Percentiles rank a stretch among this genome's conserved stretches.
Evolutionary conservation across 2,113 vertebrate species (phyloP).

Genomic region (Sander lucioperca): DNA sequence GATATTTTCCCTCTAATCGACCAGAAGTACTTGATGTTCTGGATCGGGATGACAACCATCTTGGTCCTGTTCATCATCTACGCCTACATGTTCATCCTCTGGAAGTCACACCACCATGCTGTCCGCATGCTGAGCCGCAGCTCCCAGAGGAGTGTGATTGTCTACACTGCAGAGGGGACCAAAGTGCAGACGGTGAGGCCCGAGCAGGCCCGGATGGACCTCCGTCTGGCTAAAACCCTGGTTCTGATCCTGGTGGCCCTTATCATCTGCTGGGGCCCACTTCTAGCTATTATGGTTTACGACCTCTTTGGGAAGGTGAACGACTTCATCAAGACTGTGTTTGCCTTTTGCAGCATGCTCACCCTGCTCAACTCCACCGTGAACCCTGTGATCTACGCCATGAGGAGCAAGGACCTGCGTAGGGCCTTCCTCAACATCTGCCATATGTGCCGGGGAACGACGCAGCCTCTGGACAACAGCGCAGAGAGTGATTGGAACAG

Average conservation of each 20-base stretch:
- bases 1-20: constrained; percentile 99
- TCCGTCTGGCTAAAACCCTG: constrained; percentile 96
- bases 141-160: constrained; percentile 95
- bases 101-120: constrained; percentile 97
- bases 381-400: constrained; percentile 98
- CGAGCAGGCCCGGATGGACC: constrained; percentile 97
- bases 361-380: constrained; percentile 97
- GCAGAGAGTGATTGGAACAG: constrained; percentile 95
- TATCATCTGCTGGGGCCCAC: constrained; percentile 98
- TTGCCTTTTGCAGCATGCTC: constrained; percentile 98
- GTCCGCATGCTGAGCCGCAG: constrained; percentile 97
- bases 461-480: constrained; percentile 93
- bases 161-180: constrained; percentile 92
- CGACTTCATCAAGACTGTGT: constrained; percentile 95
- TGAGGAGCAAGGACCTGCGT: constrained; percentile 97
- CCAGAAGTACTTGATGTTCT: constrained; percentile 96
- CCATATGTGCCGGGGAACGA: constrained; percentile 85
- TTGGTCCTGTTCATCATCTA: constrained; percentile 97
- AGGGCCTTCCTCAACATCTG: constrained; percentile 94
- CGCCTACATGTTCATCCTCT: constrained; percentile 98
- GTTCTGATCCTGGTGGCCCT: constrained; percentile 96
- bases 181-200: constrained; percentile 95
- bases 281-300: constrained; percentile 97
- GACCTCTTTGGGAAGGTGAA: constrained; percentile 98
- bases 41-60: constrained; percentile 94